A percentile compares a stretch with the other conserved stretches of the same genome.
Evolutionary conservation across 2,888 invertebrate species (phyloP).

Genomic region (Bimastos eiseni): DNA sequence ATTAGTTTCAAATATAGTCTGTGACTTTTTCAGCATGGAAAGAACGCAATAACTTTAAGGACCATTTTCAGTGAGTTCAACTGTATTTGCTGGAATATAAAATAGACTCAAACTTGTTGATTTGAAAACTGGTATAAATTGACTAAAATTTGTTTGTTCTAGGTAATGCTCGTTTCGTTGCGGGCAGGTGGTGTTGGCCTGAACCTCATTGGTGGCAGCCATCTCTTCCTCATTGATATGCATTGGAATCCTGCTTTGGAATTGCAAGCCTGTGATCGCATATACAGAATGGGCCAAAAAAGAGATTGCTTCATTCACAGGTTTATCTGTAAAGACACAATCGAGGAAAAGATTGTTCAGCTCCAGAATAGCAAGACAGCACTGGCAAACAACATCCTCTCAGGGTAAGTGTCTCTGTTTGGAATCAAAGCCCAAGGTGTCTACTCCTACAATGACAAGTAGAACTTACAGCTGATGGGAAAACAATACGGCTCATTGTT

Average conservation of each 20-base stretch:
- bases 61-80: too few relatives aligned
- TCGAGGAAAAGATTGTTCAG: conserved; percentile 81
- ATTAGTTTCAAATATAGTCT: too few relatives aligned
- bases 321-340: conserved; percentile 80
- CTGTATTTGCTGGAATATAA: too few relatives aligned
- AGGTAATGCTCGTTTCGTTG: conserved; percentile 78
- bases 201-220: conserved; percentile 88
- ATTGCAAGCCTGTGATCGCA: conserved; percentile 88
- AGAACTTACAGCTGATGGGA: too few relatives aligned
- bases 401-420: conserved; percentile 65
- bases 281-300: conserved; percentile 86
- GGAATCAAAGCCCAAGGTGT: not conserved
- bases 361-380: conserved; percentile 80
- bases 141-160: conserved; percentile 41
- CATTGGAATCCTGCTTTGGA: conserved; percentile 97
- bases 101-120: not conserved
- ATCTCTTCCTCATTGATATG: conserved; percentile 84
- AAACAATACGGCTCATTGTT: too few relatives aligned
- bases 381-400: conserved; percentile 78
- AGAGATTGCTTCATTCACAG: conserved; percentile 81
- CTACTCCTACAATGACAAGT: too few relatives aligned
- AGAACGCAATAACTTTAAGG: too few relatives aligned
- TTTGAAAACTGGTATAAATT: not conserved
- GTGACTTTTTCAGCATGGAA: too few relatives aligned
- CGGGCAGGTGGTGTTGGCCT: conserved; percentile 93